Evolutionary conservation across 2,888 invertebrate genomes (phyloP), one percentile per base, ranked within the genome.

Genomic region (Rhogogaster chlorosoma): DNA sequence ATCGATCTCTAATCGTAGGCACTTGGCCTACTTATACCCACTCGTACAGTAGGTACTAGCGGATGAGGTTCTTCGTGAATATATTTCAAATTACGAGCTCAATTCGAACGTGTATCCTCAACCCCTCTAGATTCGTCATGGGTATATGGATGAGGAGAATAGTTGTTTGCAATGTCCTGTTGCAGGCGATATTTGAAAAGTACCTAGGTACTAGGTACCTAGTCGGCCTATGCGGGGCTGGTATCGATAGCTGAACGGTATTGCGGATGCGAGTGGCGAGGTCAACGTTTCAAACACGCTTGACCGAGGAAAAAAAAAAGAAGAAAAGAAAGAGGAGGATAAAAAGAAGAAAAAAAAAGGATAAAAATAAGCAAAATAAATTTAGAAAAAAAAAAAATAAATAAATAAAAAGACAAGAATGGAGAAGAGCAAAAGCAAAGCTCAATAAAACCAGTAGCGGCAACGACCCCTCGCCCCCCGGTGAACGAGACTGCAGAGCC

Each of bases 171-270:
- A 18, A 4, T 38, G 57, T 26, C 57, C 36, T 32, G 78, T 57
- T 57, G 57, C 36, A n/a, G 77, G 78, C 78, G 57, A 78, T 78
- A 78, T 78, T 78, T 78, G 78, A 78, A 78, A 78, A 53, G 36
- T 78, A 77, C 42, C n/a, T n/a, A 10, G 3, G 36, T 78, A 77
- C 42, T 36, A 36, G 22, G 3, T n/a, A n/a, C 15, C 22, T 29
- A 64, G 67, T 42, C 71, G 22, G 42, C 42, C 38, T 38, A 32
- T 67, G 38, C 22, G 9, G 12, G 4, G 42, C 22, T 42, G 42
- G n/a, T 78, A 78, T 78, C 78, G 78, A 75, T 75, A 75, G 49
- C 29, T 12, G 61, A 78, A 78, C 57, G 32, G 38, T 53, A 78
- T 78, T 57, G 53, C 78, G 53, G 38, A 78, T 49, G 49, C 49